Evolutionary conservation across 2,113 vertebrate genomes (phyloP).

Genomic region (Semicossyphus pulcher): DNA sequence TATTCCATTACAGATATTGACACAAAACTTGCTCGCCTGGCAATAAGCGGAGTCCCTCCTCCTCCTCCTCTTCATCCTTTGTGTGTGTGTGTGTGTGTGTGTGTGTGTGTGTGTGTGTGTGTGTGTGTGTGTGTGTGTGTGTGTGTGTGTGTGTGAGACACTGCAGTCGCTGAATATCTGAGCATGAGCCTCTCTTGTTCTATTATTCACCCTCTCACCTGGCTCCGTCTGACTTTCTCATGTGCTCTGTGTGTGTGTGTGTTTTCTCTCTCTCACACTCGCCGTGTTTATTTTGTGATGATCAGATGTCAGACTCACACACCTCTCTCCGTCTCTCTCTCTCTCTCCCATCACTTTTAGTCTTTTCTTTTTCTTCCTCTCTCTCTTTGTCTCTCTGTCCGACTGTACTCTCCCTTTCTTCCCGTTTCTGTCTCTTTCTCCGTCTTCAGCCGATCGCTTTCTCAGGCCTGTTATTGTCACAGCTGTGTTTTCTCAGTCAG

Average conservation of each 20-base stretch:
- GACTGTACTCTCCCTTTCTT: neutral
- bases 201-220: slow-evolving; percentile 62
- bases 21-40: slow-evolving; percentile 33
- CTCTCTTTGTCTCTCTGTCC: neutral
- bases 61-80: slow-evolving; percentile 15
- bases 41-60: slow-evolving; percentile 24
- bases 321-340: slow-evolving; percentile 12
- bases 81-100: neutral
- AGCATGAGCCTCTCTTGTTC: slow-evolving; percentile 8
- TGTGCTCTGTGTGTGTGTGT: neutral
- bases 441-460: neutral
- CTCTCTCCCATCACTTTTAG: neutral
- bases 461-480: slow-evolving; percentile 72
- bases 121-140: slow-evolving; percentile 9
- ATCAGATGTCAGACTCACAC: slow-evolving; percentile 49
- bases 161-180: slow-evolving; percentile 4
- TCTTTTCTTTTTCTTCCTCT: slow-evolving; percentile 28
- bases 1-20: slow-evolving; percentile 75
- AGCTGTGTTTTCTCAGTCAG: slow-evolving; percentile 74
- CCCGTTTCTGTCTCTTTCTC: neutral
- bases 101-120: neutral
- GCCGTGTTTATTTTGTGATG: slow-evolving; percentile 65
- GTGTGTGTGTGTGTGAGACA: neutral
- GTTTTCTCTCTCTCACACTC: slow-evolving; percentile 15
- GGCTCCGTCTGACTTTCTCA: slow-evolving; percentile 52